Evolutionary conservation across 2,113 vertebrate species (phyloP), one percentile per base, ranked within the genome.

Genomic region (Dipodomys spectabilis): DNA sequence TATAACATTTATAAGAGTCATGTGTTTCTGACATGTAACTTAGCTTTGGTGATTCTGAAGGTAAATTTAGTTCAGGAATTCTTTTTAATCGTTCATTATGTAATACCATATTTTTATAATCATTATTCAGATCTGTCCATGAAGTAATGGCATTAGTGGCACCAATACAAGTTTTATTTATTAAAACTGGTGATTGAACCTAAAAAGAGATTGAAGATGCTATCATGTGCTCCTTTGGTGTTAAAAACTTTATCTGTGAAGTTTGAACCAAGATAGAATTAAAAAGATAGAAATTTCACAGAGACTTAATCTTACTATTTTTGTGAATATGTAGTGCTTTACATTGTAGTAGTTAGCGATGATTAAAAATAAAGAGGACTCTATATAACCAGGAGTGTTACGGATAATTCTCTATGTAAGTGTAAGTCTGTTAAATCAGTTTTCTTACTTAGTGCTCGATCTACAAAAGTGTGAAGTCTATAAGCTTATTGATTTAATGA

Each of bases 101-200:
- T 57, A 4, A 57, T 86, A 69, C 19, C 6, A 39, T 19, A 68
- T n/a, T 88, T 88, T 94, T 68, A 85, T 86, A 18, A 44, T 84
- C 68, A 94, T 74, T 49, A 57, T 82, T 32, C 30, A 87, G 57
- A 68, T 93, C 44, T 94, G 78, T 9, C 45, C 77, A 77, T 25
- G 53, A 28, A 92, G 30, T 2, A 16, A 62, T 90, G 69, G 62
- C 27, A 83, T 83, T 22, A 28, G 35, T 86, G 57, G 81, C 53
- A 93, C 11, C 73, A 73, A 62, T 91, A 64, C 35, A 53, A 64
- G 77, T 0, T 22, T 27, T 88, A 25, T 83, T 19, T 25, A 45
- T 91, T 91, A 64, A 90, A 93, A 93, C 22, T 86, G 65, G 35
- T 81, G 81, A 88, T 74, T 83, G 88, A 93, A 88, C 88, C 81